These are phyloP conservation scores for Umimayanthus chanpuru DNA, from an alignment of 92 coral and sea anemone genomes.

Conservation along the genomic window DNA sequence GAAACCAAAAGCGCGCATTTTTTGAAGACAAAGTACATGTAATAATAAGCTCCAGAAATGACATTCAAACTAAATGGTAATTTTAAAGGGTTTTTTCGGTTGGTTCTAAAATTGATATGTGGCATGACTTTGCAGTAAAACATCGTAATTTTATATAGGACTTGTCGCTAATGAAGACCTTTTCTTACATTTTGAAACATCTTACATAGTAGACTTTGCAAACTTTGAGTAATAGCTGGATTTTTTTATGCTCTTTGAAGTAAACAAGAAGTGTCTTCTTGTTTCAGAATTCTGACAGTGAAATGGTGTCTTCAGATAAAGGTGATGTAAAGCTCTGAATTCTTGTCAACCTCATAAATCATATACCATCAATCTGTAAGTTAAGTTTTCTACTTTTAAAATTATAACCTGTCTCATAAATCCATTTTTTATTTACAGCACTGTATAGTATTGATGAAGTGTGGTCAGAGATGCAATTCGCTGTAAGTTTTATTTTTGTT, in stretches of 20 bases:
- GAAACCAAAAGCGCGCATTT: too few species aligned
- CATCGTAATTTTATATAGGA: neutral
- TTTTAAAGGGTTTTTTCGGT: too few species aligned
- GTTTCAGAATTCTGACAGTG: slow-evolving; percentile 43
- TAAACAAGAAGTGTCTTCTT: neutral
- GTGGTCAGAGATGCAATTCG: slow-evolving; percentile 99
- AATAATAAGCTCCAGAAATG: too few species aligned
- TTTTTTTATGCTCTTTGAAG: neutral
- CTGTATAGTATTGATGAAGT: slow-evolving; percentile 92
- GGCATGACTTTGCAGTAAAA: too few species aligned
- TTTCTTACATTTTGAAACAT: neutral
- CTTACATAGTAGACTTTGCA: neutral
- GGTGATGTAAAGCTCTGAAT: neutral
- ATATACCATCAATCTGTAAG: neutral
- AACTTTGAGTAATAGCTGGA: neutral
- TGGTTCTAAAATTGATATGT: too few species aligned
- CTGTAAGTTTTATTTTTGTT: slow-evolving; percentile 65
- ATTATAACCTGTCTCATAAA: neutral
- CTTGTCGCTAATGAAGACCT: neutral
- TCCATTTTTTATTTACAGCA: slow-evolving; percentile 42
- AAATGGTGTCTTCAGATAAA: slow-evolving; percentile 7
- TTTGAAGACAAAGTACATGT: too few species aligned
- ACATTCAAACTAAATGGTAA: too few species aligned
- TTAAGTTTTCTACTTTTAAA: too few species aligned
- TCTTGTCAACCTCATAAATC: neutral